Conservation (phyloP, 2,888 invertebrate species). For the Drosophila monieri region DNA sequence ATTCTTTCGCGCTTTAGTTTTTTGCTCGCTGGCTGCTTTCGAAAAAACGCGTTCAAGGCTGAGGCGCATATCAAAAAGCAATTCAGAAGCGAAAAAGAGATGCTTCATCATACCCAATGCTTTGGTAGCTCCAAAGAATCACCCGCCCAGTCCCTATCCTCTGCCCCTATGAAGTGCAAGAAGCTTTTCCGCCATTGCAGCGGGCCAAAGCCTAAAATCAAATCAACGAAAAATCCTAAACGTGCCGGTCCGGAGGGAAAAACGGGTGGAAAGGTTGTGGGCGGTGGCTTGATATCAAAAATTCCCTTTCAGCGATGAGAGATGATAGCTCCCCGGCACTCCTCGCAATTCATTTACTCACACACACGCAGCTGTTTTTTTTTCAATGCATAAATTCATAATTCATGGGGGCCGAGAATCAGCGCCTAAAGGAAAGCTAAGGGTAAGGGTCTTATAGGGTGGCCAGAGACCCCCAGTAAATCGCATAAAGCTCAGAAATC, state of each 20-base stretch:
- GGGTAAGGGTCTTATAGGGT: not conserved
- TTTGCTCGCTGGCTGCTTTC: conserved; percentile 21
- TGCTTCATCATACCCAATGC: conserved; percentile 6
- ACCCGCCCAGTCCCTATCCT: not conserved
- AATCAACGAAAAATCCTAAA: conserved; percentile 76
- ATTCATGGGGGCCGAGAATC: conserved; percentile 65
- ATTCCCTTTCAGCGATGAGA: conserved; percentile 65
- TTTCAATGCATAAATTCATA: conserved; percentile 78
- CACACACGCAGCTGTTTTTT: conserved; percentile 32
- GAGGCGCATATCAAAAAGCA: conserved; percentile 51
- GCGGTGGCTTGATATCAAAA: conserved; percentile 58
- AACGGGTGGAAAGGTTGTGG: too few species aligned
- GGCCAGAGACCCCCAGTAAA: not conserved
- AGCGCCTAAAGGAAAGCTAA: conserved; percentile 12
- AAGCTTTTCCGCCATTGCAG: conserved; percentile 56
- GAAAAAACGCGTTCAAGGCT: conserved; percentile 55
- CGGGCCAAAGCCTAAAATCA: conserved; percentile 68
- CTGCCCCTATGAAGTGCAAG: conserved; percentile 23
- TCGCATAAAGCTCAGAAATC: not conserved
- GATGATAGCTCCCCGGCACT: conserved; percentile 15
- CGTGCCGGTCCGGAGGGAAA: conserved; percentile 55
- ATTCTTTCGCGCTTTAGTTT: conserved; percentile 18
- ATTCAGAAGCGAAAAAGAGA: conserved; percentile 36
- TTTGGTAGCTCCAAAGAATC: not conserved
- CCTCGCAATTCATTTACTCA: conserved; percentile 31